phyloP scores from a whole-genome alignment of 1,140 invertebrate genomes.

The Pantala flavescens region DNA sequence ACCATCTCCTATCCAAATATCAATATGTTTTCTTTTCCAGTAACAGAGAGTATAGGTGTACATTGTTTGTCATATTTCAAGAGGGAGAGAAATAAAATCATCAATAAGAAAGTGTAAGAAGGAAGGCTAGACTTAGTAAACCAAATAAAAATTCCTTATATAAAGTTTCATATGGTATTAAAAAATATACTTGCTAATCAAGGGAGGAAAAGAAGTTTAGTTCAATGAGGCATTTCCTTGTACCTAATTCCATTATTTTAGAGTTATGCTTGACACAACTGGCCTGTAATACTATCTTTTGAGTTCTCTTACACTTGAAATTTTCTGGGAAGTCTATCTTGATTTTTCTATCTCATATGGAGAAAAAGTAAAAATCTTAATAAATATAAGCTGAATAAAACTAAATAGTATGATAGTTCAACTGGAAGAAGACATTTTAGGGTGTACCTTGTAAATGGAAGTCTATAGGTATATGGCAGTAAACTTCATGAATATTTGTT shows the following conservation, averaged over 20 bases:
- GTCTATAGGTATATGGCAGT: background rate
- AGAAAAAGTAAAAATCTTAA: background rate
- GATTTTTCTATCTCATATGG: background rate
- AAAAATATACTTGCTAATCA: background rate
- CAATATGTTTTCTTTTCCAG: background rate
- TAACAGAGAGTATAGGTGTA: background rate
- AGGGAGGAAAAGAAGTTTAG: too few relatives aligned
- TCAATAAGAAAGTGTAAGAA: background rate
- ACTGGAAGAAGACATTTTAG: slow-evolving; percentile 9
- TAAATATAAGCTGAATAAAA: slow-evolving; percentile 1
- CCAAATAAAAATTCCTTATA: background rate
- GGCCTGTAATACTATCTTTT: background rate
- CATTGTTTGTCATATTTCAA: background rate
- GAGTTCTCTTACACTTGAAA: background rate
- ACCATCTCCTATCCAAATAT: background rate
- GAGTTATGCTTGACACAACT: background rate
- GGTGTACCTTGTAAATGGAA: slow-evolving; percentile 1
- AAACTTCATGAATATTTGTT: background rate
- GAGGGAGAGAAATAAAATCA: background rate
- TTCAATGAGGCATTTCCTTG: background rate
- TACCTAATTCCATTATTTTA: background rate
- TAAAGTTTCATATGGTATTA: background rate
- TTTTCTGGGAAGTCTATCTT: background rate
- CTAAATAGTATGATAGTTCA: background rate
- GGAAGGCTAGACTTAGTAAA: background rate